phyloP scores from a whole-genome alignment of 2,113 vertebrate species.

The Cromileptes altivelis region DNA sequence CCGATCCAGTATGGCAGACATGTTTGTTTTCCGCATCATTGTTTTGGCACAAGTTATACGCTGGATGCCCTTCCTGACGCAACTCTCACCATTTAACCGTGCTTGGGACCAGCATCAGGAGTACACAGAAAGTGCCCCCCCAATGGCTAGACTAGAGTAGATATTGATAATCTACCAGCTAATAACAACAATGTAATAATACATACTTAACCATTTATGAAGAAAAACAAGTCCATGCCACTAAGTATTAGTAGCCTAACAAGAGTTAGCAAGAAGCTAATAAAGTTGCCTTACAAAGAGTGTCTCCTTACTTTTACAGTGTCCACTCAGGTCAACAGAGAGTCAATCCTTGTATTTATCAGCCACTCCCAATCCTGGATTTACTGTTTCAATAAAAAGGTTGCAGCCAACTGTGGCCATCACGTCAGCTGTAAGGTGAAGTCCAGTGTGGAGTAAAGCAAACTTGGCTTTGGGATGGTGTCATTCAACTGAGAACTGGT shows the following conservation, averaged over 20 bases:
- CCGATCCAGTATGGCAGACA: too few species aligned
- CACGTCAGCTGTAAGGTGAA: neutral
- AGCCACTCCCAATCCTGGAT: neutral
- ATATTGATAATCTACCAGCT: neutral
- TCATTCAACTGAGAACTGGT: constrained; percentile 31
- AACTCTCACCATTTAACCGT: too few species aligned
- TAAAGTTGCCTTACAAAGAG: neutral
- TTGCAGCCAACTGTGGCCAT: neutral
- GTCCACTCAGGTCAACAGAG: neutral
- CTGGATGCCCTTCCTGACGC: too few species aligned
- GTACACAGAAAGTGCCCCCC: too few species aligned
- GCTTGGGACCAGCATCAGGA: too few species aligned
- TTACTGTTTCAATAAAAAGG: neutral
- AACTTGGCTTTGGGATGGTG: neutral
- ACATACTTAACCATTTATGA: neutral
- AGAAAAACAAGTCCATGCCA: neutral
- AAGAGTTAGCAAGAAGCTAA: neutral
- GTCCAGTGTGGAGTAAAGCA: neutral
- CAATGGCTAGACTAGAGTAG: too few species aligned
- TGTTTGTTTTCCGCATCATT: too few species aligned
- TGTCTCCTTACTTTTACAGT: neutral
- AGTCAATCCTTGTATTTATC: neutral
- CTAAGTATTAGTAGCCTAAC: neutral
- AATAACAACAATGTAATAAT: neutral
- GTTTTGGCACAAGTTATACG: too few species aligned